Evolutionary conservation across 2,113 vertebrate genomes (phyloP), one percentile per base, ranked within the genome.

Genomic region (Chloroceryle aenea): DNA sequence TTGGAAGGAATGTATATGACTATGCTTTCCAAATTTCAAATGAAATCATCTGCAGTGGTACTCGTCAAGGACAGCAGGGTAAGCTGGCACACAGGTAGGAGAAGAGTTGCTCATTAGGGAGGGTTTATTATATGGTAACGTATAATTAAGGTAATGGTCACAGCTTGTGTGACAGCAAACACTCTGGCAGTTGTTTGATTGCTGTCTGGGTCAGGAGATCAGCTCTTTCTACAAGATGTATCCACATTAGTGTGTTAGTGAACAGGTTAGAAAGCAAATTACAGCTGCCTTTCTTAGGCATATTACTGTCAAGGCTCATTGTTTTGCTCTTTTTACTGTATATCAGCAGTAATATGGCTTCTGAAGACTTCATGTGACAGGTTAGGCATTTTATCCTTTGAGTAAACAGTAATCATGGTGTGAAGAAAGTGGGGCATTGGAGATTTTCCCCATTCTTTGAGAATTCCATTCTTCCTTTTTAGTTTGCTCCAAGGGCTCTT

Each of bases 401-500:
- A 98, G 98, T 98, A 98, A 98, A 98, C 97, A 98, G 98, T 97
- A 98, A 98, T 98, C 98, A 97, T 97, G 97, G 98, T 97, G 98
- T 97, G 98, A 98, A 98, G 97, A 98, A 98, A 98, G 98, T 96
- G 94, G 93, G 97, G 90, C 98, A 98, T 98, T 98, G 97, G 98
- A 98, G 98, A 98, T 97, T 98, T 98, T 97, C 93, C 96, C 97
- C 97, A 97, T 98, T 98, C 98, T 98, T 98, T 98, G 98, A 98
- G 98, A 98, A 98, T 98, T 98, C 97, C 96, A 97, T 98, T 98
- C 97, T 98, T 98, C 97, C 98, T 98, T 98, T 98, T 98, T 98
- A 98, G 98, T 98, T 98, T 98, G 98, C 98, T 98, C 98, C 98
- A 97, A 98, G 98, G 98, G 98, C 98, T 98, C 98, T 98, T 98